Conservation (phyloP, 2,113 vertebrate species). For the Manacus vitellinus region DNA sequence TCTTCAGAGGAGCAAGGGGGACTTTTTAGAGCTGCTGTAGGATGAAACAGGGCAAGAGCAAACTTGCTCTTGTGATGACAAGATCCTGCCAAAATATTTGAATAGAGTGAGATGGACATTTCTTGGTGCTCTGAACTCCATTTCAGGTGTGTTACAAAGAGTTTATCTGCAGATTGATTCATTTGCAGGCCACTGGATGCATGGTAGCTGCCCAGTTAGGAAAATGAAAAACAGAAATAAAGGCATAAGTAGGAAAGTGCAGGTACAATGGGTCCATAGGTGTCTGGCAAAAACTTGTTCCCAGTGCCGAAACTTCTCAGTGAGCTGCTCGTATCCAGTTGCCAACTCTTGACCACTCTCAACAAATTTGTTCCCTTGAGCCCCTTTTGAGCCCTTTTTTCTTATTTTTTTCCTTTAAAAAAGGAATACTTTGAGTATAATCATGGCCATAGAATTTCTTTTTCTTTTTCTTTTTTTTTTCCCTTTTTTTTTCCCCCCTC, state of each 20-base stretch:
- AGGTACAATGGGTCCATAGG: too few species aligned
- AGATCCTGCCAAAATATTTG: background rate
- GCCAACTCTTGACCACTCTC: background rate
- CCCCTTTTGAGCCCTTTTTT: background rate
- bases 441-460: background rate
- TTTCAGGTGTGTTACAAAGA: background rate
- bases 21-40: background rate
- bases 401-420: background rate
- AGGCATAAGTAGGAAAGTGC: background rate
- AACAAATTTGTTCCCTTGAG: background rate
- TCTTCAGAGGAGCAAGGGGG: rapidly evolving
- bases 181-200: background rate
- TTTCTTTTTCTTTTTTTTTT: rapidly evolving
- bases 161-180: background rate
- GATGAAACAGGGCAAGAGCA: background rate
- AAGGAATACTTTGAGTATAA: background rate
- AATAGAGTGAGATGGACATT: background rate
- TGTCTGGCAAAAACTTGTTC: background rate
- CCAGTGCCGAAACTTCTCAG: background rate
- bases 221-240: background rate
- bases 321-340: background rate
- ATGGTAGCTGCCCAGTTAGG: background rate
- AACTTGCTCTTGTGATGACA: background rate
- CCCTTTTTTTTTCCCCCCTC: too few species aligned
- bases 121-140: background rate